Base-by-base conservation (phyloP, 2,888 invertebrate species). In the Chelonus formosanus region DNA sequence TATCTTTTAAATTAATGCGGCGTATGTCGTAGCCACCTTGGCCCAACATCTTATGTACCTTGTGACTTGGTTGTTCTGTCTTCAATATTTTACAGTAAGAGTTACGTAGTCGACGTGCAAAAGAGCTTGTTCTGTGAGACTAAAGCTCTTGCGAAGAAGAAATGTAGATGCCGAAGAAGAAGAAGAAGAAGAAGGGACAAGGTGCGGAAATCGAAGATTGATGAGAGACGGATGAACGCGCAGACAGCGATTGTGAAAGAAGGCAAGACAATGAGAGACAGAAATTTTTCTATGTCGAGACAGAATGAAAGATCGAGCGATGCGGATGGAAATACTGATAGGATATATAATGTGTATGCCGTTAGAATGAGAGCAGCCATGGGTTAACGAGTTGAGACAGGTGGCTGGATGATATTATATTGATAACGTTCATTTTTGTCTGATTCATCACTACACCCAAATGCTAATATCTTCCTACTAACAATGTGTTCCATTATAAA, bases 1-100 rank as follows among this genome's bases (percentile, higher is more conserved):
- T 40, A 40, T 40, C 40, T 40, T 40, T 75, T 78, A 78, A 80
- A 77, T 78, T 77, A 78, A 78, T 76, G 75, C 71, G 72, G n/a
- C 35, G 35, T 36, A 36, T 35, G 32, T 32, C 35, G 35, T 31
- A 59, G 35, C 36, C 32, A 59, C 40, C 31, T 50, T 50, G 59
- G 7, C 31, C 35, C 44, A 57, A 31, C 32, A 44, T 7, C 34
- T 31, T 56, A 44, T 20, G 20, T 10, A n/a, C 5, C 36, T 40
- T 4, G 40, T 40, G 55, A 40, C 40, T 45, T 44, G 10, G 20
- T 43, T 8, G 32, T 34, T 10, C 47, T 47, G 5, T 58, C 48
- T 50, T 44, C 57, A 43, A 64, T 64, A 64, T 58, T 64, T 52
- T 45, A 57, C 34, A n/a, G 35, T 40, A 34, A 36, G 57, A 64